Percentiles rank a stretch among this genome's conserved stretches.
Evolutionary conservation across 2,113 vertebrate species (phyloP).

Genomic region (Catharus minimus): DNA sequence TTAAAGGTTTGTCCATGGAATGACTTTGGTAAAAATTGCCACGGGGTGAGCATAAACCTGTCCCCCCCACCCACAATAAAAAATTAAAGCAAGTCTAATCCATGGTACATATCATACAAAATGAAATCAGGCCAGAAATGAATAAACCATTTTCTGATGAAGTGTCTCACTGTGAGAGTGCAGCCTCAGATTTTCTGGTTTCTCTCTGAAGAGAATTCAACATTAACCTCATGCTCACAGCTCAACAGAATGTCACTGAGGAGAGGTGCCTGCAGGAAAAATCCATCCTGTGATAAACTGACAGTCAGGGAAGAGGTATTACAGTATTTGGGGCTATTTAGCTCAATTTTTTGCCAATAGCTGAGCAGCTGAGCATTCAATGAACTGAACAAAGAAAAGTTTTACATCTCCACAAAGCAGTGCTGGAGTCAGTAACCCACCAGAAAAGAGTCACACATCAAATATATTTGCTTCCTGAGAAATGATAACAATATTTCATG

Average conservation of each 20-base stretch:
- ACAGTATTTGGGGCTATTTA: not conserved
- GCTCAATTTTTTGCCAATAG: not conserved
- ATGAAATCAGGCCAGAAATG: not conserved
- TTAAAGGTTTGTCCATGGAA: not conserved
- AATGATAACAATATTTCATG: not conserved
- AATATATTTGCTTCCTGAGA: not conserved
- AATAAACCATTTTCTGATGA: not conserved
- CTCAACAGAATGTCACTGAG: not conserved
- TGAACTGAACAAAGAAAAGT: not conserved
- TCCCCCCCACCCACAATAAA: not conserved
- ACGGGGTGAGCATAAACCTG: not conserved
- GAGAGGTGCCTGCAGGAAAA: not conserved
- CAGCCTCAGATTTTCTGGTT: not conserved
- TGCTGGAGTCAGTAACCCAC: not conserved
- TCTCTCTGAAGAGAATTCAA: not conserved
- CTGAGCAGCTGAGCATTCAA: not conserved
- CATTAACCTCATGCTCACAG: not conserved
- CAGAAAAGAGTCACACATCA: not conserved
- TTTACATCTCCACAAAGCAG: not conserved
- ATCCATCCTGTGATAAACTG: constrained; percentile 17
- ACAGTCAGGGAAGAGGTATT: not conserved
- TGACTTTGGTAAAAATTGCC: not conserved
- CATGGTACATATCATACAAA: not conserved
- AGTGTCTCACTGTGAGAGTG: not conserved
- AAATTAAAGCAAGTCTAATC: not conserved